Base-by-base conservation (phyloP, 2,797 vertebrate genomes). In the Carduelis carduelis region DNA sequence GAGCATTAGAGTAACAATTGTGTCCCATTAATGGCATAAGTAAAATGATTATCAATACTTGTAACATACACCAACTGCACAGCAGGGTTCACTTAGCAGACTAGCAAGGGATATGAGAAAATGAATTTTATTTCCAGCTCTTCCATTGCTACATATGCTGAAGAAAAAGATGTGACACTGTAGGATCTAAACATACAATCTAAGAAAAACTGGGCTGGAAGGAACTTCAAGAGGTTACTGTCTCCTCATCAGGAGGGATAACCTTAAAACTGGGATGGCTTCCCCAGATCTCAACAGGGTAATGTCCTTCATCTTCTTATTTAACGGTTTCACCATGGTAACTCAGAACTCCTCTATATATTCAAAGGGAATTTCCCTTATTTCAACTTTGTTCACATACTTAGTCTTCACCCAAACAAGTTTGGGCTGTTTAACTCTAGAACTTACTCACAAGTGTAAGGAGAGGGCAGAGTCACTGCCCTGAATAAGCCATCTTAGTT, bases 91-190 rank as follows among this genome's bases (percentile, higher is more conserved):
- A 30, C 12, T 8, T 35, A 0, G 5, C 41, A 19, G 12, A 87
- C 6, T 30, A 75, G 44, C 14, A 83, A 59, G 5, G 3, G 5
- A 12, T 46, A 44, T 2, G 1, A 76, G 22, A 41, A 72, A 74
- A 26, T 17, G 0, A 37, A 56, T 22, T 21, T 37, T 2, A 43
- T 46, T 64, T 55, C 30, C n/a, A 80, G 22, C 2, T 83, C 43
- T 35, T 13, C 6, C 13, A 41, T 11, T 87, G n/a, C 11, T 27
- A 41, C 2, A 9, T 9, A 64, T 3, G 11, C 18, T 30, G 5
- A 75, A n/a, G 8, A 23, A 47, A 69, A 41, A 66, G 17, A 26
- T 0, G 1, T 8, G 4, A 49, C 10, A 55, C 41, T 30, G 32
- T 24, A 47, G 3, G 20, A 74, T 23, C 37, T 52, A 17, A 26